Conservation (phyloP, 2,113 vertebrate species). For the Osmerus eperlanus region DNA sequence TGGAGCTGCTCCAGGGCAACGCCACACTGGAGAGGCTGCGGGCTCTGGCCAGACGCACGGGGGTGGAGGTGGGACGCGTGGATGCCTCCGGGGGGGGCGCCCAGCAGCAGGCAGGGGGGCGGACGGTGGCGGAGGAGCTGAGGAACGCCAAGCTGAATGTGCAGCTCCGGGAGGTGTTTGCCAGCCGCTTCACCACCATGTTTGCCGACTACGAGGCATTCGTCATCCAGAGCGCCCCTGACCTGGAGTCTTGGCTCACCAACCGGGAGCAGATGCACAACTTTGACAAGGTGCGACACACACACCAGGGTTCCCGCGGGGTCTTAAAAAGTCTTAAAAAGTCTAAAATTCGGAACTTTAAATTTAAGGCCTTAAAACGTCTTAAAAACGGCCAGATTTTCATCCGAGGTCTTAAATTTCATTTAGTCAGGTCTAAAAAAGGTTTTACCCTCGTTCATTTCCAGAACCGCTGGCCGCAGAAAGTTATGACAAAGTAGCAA, state of each 20-base stretch:
- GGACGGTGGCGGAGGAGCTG: constrained; percentile 73
- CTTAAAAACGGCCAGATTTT: too few species aligned
- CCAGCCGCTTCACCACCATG: constrained; percentile 85
- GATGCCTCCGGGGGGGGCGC: constrained; percentile 60
- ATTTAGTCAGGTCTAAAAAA: too few species aligned
- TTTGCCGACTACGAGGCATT: constrained; percentile 90
- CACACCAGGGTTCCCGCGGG: not conserved
- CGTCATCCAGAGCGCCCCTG: constrained; percentile 85
- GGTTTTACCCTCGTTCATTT: too few species aligned
- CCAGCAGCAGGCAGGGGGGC: constrained; percentile 50
- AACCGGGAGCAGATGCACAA: constrained; percentile 94
- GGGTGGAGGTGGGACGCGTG: constrained; percentile 78
- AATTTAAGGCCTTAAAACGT: too few species aligned
- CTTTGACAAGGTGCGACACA: constrained; percentile 86
- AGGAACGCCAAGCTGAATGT: constrained; percentile 81
- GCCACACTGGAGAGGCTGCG: constrained; percentile 84
- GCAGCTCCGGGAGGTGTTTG: constrained; percentile 88
- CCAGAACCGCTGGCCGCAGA: too few species aligned
- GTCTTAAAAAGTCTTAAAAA: too few species aligned
- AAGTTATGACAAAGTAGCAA: too few species aligned
- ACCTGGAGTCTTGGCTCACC: constrained; percentile 88
- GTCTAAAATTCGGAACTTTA: too few species aligned
- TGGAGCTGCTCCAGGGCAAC: constrained; percentile 83
- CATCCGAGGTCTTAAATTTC: too few species aligned
- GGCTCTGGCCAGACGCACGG: constrained; percentile 81